Base-by-base conservation (phyloP, 2,113 vertebrate species). In the Ginglymostoma cirratum region DNA sequence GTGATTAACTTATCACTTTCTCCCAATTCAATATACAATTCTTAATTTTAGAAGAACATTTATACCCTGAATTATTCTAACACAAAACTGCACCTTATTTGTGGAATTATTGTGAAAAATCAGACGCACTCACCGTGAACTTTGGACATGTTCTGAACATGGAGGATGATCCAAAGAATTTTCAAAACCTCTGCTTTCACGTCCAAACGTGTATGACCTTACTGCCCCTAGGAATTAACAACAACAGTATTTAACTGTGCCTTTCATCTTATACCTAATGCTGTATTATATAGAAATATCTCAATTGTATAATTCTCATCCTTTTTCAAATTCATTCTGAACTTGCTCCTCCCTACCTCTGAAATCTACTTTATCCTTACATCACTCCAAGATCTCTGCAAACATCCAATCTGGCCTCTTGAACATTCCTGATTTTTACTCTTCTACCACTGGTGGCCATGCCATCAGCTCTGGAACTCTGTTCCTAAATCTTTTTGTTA, bases 61-160 rank as follows among this genome's bases (percentile, higher is more conserved):
- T 27, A 34, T 89, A 6, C 10, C 24, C 24, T 24, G 85, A 87
- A 27, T 45, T 87, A 8, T 55, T 61, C 8, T 45, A 87, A 61
- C 8, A 42, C 38, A 42, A 15, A 21, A 65, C n/a, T n/a, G 30
- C n/a, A n/a, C 34, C 87, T n/a, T n/a, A 92, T 38, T 27, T 24
- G 66, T 27, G 42, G 67, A 70, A 70, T 21, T 45, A 17, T 69
- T 94, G 66, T 45, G 65, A 70, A 94, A 48, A 94, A 70, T 94
- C 65, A 69, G 23, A 94, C n/a, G n/a, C 17, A 92, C 94, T 95
- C 72, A 95, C 94, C 69, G 34, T 76, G 66, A 48, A 95, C 69
- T 95, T 17, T 70, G 94, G 72, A 72, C 48, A 66, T 95, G 67
- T 95, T 95, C 94, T 95, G 69, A 95, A 72, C 94, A 76, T 72